These are phyloP conservation scores for Notoglanidium macrostoma DNA, from an alignment of 2,797 vertebrate genomes.

Conservation along the genomic window DNA sequence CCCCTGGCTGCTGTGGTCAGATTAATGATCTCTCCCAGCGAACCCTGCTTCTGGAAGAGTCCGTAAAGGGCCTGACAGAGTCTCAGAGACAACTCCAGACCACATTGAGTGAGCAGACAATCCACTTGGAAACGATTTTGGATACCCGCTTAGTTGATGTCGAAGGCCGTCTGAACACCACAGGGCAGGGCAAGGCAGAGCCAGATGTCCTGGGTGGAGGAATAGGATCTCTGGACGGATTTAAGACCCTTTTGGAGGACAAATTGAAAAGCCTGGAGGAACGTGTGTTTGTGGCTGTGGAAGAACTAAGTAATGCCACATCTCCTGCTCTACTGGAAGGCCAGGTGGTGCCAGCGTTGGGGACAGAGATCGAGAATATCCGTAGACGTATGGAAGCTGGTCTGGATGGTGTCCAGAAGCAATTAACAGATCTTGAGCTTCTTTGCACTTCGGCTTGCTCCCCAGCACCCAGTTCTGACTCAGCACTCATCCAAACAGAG, in stretches of 20 bases:
- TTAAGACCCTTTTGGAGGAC: conserved; percentile 83
- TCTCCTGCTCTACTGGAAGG: conserved; percentile 79
- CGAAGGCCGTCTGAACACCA: conserved; percentile 81
- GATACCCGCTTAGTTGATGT: conserved; percentile 83
- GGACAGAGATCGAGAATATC: conserved; percentile 82
- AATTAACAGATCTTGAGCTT: conserved; percentile 82
- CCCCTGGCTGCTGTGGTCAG: conserved; percentile 89
- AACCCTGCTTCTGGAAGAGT: conserved; percentile 86
- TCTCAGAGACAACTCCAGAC: conserved; percentile 81
- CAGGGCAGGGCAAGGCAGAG: conserved; percentile 67
- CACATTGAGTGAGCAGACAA: conserved; percentile 74
- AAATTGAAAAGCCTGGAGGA: conserved; percentile 90
- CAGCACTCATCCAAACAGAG: conserved; percentile 55
- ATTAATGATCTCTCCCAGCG: conserved; percentile 79
- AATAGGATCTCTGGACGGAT: conserved; percentile 74
- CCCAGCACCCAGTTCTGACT: conserved; percentile 74
- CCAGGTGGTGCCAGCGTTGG: conserved; percentile 80
- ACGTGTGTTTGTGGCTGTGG: conserved; percentile 81
- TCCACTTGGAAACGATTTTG: conserved; percentile 77
- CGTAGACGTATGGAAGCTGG: conserved; percentile 75
- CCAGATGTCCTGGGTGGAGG: conserved; percentile 63
- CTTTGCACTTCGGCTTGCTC: conserved; percentile 86
- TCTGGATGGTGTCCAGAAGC: conserved; percentile 83
- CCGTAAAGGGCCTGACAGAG: conserved; percentile 83
- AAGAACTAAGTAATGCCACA: conserved; percentile 81